Percentiles rank a stretch among this genome's conserved stretches.
phyloP scores from a whole-genome alignment of 2,888 invertebrate genomes.

The Oscheius sp. region DNA sequence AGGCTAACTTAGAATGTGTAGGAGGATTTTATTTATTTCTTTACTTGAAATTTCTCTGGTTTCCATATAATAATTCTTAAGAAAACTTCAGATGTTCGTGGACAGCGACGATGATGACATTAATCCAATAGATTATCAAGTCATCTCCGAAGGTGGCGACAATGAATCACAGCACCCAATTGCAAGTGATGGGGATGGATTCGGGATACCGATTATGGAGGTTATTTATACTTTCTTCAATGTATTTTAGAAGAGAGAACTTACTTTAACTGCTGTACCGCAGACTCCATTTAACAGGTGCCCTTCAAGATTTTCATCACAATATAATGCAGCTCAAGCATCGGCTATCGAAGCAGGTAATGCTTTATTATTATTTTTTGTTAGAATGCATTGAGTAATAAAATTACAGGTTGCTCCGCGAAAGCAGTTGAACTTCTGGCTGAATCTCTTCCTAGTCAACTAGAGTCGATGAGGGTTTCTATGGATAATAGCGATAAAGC shows the following conservation, averaged over 20 bases:
- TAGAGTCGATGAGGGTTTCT: not conserved
- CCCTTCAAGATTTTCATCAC: not conserved
- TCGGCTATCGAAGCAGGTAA: not conserved
- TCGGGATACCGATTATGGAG: not conserved
- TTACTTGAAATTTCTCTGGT: not conserved
- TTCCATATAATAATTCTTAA: not conserved
- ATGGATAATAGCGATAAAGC: not conserved
- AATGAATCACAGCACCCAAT: not conserved
- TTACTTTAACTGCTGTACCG: not conserved
- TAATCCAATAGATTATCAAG: not conserved
- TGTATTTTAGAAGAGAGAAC: conserved; percentile 1
- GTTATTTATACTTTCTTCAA: not conserved
- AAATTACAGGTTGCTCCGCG: not conserved
- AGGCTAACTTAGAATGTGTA: too few relatives aligned
- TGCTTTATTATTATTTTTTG: not conserved
- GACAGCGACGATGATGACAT: not conserved
- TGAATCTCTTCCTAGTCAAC: not conserved
- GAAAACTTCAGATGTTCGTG: conserved; percentile 7
- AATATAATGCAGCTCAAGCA: not conserved
- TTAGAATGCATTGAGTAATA: too few relatives aligned
- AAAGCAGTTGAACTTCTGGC: not conserved
- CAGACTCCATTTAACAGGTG: not conserved
- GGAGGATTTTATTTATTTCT: too few relatives aligned
- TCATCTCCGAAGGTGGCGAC: not conserved
- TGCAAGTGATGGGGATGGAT: not conserved